Evolutionary conservation across 2,888 invertebrate species (phyloP).

Genomic region (Formica aserva): DNA sequence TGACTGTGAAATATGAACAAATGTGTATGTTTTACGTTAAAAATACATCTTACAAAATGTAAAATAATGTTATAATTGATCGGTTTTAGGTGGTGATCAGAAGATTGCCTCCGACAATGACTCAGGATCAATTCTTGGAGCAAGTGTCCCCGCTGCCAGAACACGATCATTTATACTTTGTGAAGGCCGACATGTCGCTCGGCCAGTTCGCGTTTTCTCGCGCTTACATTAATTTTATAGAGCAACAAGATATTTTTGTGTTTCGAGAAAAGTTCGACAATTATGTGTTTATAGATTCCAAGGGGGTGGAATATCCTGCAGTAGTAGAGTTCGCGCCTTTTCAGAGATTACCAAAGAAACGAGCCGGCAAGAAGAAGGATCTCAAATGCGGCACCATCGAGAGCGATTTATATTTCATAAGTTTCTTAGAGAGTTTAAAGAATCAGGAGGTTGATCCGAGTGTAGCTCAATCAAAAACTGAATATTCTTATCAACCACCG

Average conservation of each 20-base stretch:
- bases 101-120: slow-evolving; percentile 96
- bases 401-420: slow-evolving; percentile 93
- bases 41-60: not conserved
- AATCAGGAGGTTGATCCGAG: slow-evolving; percentile 87
- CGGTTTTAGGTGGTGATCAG: slow-evolving; percentile 93
- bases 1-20: not conserved
- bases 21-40: not conserved
- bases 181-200: slow-evolving; percentile 93
- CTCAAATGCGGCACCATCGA: slow-evolving; percentile 94
- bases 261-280: slow-evolving; percentile 98
- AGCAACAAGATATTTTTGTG: slow-evolving; percentile 93
- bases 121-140: slow-evolving; percentile 94
- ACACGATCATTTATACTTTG: slow-evolving; percentile 95
- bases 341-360: slow-evolving; percentile 95
- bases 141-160: slow-evolving; percentile 97
- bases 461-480: slow-evolving; percentile 88
- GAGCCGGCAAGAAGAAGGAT: slow-evolving; percentile 92
- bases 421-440: slow-evolving; percentile 92
- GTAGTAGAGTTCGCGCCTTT: slow-evolving; percentile 98
- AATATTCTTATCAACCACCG: slow-evolving; percentile 90
- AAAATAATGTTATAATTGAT: not conserved
- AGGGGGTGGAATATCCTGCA: slow-evolving; percentile 96
- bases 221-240: slow-evolving; percentile 96
- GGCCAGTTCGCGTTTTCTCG: slow-evolving; percentile 92
- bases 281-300: slow-evolving; percentile 97